Evolutionary conservation across 2,797 vertebrate species (phyloP).

Genomic region (Hypotaenidia okinawae): DNA sequence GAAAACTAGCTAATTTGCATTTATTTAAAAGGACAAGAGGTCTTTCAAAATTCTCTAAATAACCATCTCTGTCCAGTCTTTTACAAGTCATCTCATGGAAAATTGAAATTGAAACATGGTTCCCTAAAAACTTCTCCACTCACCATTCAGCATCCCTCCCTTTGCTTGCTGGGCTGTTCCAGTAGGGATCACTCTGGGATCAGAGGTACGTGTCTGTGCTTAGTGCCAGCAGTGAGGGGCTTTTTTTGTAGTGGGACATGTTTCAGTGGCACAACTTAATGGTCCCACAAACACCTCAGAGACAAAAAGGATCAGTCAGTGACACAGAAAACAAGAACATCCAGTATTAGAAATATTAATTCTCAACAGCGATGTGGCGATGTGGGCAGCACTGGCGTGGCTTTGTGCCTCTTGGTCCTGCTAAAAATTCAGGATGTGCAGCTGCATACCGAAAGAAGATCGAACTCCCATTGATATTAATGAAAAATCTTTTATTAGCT

Average conservation of each 20-base stretch:
- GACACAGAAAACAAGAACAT: neutral
- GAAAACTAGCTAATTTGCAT: neutral
- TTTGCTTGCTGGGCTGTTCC: neutral
- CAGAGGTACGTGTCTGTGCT: neutral
- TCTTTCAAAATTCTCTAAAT: neutral
- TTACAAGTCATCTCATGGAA: neutral
- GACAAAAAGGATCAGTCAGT: neutral
- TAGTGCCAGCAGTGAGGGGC: neutral
- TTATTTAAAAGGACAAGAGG: neutral
- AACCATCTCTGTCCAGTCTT: neutral
- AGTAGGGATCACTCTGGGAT: neutral
- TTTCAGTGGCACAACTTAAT: neutral
- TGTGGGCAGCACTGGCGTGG: neutral
- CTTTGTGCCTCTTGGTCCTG: neutral
- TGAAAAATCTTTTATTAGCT: neutral
- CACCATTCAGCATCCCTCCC: neutral
- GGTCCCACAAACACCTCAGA: neutral
- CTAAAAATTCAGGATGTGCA: neutral
- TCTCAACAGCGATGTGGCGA: neutral
- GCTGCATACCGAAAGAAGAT: neutral
- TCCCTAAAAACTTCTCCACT: neutral
- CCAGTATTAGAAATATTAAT: neutral
- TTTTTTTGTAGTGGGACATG: neutral
- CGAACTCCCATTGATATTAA: neutral
- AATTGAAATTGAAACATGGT: neutral